Evolutionary conservation across 2,888 invertebrate species (phyloP).

Genomic region (Apotomis capreana): DNA sequence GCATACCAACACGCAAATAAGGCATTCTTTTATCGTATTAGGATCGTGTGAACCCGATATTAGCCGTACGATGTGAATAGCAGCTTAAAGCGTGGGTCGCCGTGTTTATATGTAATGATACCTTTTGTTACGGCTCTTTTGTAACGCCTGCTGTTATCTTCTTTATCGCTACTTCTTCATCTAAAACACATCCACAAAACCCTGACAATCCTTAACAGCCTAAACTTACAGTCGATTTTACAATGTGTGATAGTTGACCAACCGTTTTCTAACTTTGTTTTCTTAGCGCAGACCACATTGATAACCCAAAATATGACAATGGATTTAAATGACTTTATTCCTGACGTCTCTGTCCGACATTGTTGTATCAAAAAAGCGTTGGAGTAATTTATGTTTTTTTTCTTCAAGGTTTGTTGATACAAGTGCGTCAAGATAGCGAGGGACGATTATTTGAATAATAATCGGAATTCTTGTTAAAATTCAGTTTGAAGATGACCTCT

Average conservation of each 20-base stretch:
- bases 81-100: constrained; percentile 48
- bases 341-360: constrained; percentile 68
- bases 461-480: constrained; percentile 50
- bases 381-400: constrained; percentile 70
- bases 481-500: constrained; percentile 55
- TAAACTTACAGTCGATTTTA: constrained; percentile 18
- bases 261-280: constrained; percentile 50
- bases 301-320: constrained; percentile 72
- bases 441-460: constrained; percentile 61
- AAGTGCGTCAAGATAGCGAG: constrained; percentile 64
- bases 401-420: constrained; percentile 72
- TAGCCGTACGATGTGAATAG: constrained; percentile 10
- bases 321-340: constrained; percentile 79
- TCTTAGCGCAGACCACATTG: constrained; percentile 56
- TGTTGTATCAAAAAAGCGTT: constrained; percentile 61
- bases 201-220: background rate
- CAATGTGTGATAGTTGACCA: constrained; percentile 39
- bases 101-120: constrained; percentile 67
- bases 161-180: constrained; percentile 76
- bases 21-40: background rate
- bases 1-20: constrained; percentile 11
- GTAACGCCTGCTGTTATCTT: constrained; percentile 70
- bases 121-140: constrained; percentile 74
- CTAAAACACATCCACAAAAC: constrained; percentile 10
- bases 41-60: constrained; percentile 23